A percentile compares a stretch with the other conserved stretches of the same genome.
Evolutionary conservation across 2,888 invertebrate species (phyloP).

Genomic region (Macrophya annulata): DNA sequence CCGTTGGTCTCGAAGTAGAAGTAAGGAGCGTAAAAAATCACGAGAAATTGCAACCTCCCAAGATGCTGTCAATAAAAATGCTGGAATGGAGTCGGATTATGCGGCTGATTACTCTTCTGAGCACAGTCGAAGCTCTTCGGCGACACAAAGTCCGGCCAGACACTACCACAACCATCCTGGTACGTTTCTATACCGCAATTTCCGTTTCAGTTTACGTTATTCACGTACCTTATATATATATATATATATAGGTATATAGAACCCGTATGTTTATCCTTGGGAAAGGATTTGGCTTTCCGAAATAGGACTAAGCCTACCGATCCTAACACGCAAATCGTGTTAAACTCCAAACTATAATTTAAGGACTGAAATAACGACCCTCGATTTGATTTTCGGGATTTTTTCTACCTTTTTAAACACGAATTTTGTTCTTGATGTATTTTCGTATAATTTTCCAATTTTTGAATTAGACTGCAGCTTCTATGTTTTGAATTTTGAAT

Average conservation of each 20-base stretch:
- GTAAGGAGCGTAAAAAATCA: conserved; percentile 86
- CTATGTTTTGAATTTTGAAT: too few species aligned
- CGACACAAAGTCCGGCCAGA: conserved; percentile 89
- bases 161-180: conserved; percentile 84
- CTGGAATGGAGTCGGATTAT: conserved; percentile 82
- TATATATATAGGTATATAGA: too few species aligned
- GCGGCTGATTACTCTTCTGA: conserved; percentile 92
- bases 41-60: conserved; percentile 82
- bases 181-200: conserved; percentile 57
- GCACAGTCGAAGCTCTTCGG: conserved; percentile 85
- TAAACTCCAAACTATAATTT: not conserved
- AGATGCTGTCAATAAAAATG: conserved; percentile 83
- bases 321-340: not conserved
- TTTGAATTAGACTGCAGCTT: not conserved
- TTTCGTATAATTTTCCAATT: not conserved
- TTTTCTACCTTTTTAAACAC: not conserved
- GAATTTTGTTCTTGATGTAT: too few species aligned
- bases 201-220: not conserved
- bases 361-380: not conserved
- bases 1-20: conserved; percentile 89
- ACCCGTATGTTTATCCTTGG: not conserved
- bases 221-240: too few species aligned
- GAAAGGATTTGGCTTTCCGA: not conserved
- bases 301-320: not conserved
- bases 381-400: not conserved